Evolutionary conservation across 2,113 vertebrate genomes (phyloP).

Genomic region (Lophius piscatorius): DNA sequence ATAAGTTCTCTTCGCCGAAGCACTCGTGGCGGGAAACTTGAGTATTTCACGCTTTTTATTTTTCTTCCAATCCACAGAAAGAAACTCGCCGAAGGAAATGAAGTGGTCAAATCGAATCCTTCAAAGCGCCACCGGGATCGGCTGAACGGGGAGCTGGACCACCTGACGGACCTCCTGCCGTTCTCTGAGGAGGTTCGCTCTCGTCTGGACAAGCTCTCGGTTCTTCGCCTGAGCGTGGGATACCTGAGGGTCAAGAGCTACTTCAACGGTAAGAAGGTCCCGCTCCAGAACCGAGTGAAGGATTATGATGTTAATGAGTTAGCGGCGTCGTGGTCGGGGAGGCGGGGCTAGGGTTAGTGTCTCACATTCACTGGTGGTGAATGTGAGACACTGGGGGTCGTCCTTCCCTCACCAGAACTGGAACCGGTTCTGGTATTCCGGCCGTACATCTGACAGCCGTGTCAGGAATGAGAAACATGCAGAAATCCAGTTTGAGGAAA

Average conservation of each 20-base stretch:
- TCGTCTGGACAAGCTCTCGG: slow-evolving; percentile 83
- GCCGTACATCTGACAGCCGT: slow-evolving; percentile 15
- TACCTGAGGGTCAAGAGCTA: slow-evolving; percentile 85
- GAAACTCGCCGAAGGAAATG: slow-evolving; percentile 44
- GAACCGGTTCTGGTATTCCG: slow-evolving; percentile 9
- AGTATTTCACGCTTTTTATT: background rate
- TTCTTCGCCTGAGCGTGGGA: slow-evolving; percentile 82
- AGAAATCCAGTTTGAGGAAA: slow-evolving; percentile 69
- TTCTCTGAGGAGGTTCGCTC: slow-evolving; percentile 77
- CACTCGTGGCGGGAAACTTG: no score
- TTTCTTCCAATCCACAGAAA: slow-evolving; percentile 57
- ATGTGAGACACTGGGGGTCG: no score
- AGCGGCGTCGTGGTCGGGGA: no score
- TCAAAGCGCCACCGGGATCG: slow-evolving; percentile 84
- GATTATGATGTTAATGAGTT: no score
- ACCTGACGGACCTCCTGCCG: slow-evolving; percentile 80
- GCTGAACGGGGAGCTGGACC: slow-evolving; percentile 84
- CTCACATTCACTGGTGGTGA: no score
- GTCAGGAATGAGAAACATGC: slow-evolving; percentile 61
- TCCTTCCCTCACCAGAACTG: no score
- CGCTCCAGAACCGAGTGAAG: no score
- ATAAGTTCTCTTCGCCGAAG: no score
- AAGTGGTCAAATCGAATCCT: slow-evolving; percentile 78
- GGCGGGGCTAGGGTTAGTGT: no score
- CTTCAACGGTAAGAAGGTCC: slow-evolving; percentile 80